Percentiles rank a stretch among this genome's conserved stretches.
These are phyloP conservation scores for Calycopis cecrops DNA, from an alignment of 1,140 invertebrate genomes.

Conservation along the genomic window DNA sequence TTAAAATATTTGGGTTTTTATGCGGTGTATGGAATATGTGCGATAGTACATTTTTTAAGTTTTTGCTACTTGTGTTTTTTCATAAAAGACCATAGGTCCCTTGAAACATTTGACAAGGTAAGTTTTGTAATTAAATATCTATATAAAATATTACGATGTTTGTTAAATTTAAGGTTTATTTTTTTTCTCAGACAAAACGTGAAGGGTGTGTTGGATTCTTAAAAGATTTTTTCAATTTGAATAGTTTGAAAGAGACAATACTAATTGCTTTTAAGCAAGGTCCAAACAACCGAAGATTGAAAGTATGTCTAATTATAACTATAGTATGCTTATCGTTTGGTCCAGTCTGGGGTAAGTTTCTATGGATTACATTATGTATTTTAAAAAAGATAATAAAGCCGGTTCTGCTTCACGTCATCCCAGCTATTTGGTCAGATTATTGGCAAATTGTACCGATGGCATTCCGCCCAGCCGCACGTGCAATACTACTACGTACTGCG, in stretches of 20 bases:
- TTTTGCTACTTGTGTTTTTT: background rate
- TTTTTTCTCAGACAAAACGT: background rate
- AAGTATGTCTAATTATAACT: background rate
- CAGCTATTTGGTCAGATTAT: too few species aligned
- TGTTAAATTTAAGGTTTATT: background rate
- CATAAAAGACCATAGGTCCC: background rate
- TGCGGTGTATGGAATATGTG: constrained; percentile 7
- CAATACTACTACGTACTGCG: too few species aligned
- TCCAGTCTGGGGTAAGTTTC: background rate
- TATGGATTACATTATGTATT: too few species aligned
- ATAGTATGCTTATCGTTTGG: background rate
- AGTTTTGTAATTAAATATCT: background rate
- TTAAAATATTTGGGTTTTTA: background rate
- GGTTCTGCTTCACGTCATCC: too few species aligned
- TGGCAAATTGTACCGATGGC: too few species aligned
- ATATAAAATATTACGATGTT: background rate
- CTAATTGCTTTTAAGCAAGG: constrained; percentile 1
- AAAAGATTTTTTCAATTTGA: background rate
- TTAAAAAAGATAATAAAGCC: too few species aligned
- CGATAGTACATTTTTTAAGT: background rate
- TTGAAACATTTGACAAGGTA: background rate
- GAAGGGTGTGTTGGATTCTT: background rate
- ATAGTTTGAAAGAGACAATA: constrained; percentile 1
- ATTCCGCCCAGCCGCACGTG: too few species aligned
- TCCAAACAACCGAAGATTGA: background rate